Conservation (phyloP, 2,113 vertebrate species). For the Andinoacara biseriatus region DNA sequence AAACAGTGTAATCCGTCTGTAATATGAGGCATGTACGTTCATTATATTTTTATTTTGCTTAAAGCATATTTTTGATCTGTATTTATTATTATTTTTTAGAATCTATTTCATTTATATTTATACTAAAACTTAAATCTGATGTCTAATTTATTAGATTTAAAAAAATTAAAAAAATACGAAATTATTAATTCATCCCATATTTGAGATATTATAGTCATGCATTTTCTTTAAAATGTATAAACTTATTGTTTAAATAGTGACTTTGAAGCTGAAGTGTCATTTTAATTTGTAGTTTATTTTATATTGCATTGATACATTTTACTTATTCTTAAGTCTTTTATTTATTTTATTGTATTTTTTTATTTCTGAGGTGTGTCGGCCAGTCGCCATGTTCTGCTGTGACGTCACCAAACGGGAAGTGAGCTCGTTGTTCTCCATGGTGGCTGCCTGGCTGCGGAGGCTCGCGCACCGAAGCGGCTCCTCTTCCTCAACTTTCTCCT, state of each 20-base stretch:
- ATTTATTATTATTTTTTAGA: not conserved
- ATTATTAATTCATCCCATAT: not conserved
- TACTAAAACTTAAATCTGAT: not conserved
- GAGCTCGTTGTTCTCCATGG: constrained; percentile 45
- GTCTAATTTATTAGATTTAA: not conserved
- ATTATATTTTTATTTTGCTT: not conserved
- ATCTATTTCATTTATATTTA: not conserved
- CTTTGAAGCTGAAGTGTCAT: no score
- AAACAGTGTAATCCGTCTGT: not conserved
- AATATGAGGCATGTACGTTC: not conserved
- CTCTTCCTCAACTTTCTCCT: constrained; percentile 11
- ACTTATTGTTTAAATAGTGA: no score
- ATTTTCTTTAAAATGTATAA: not conserved
- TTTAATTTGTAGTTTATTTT: not conserved
- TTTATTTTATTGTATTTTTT: not conserved
- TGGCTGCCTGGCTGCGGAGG: constrained; percentile 33
- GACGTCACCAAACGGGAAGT: constrained; percentile 69
- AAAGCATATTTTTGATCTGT: not conserved
- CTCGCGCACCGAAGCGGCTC: constrained; percentile 36
- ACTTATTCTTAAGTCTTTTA: not conserved
- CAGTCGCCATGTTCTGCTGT: constrained; percentile 58
- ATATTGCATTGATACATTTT: not conserved
- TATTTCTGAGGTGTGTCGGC: constrained; percentile 46
- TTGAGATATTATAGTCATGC: not conserved
- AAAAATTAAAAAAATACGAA: not conserved